Base-by-base conservation (phyloP, 2,797 vertebrate genomes). In the Thunnus albacares region DNA sequence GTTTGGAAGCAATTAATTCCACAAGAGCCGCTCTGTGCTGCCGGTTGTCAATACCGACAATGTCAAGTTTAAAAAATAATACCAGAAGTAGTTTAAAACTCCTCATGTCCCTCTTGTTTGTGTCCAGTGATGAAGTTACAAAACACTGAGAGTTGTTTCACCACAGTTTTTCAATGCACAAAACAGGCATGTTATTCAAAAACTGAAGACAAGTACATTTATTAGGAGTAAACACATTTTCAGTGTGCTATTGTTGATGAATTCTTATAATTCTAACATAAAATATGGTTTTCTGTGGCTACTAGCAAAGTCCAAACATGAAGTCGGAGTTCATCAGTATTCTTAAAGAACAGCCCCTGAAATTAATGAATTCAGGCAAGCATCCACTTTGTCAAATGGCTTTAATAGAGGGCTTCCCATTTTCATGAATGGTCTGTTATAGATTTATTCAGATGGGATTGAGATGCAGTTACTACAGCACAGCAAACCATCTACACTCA, bases 321-420 rank as follows among this genome's bases (percentile, higher is more conserved):
- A 74, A 86, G 59, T 70, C 71, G 74, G 72, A 77, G 84, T 87
- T 90, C 72, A 94, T 93, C 88, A 75, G 90, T 92, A 92, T 93
- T 93, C 91, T 71, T 77, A 75, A 79, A 77, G 83, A 87, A 86
- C 53, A 67, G 59, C 24, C 24, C 0, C 18, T 58, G 74, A 75
- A 79, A 90, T 90, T 90, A 92, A 93, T 92, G 77, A 88, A 93
- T 94, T 87, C 88, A 88, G 81, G 86, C 60, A 52, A 86, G 87
- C 81, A 79, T 92, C 90, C 92, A 93, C 90, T 95, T 91, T 90
- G 84, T 91, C 88, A 93, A 91, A 93, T 89, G 90, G 74, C 83
- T 90, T 88, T 92, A 93, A 93, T 88, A 83, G 89, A 89, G 79
- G 86, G 78, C 85, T 91, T 92, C 89, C 84, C 76, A 85, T 93